These are phyloP conservation scores for Theristicus caerulescens DNA, from an alignment of 2,113 vertebrate species.

Conservation along the genomic window DNA sequence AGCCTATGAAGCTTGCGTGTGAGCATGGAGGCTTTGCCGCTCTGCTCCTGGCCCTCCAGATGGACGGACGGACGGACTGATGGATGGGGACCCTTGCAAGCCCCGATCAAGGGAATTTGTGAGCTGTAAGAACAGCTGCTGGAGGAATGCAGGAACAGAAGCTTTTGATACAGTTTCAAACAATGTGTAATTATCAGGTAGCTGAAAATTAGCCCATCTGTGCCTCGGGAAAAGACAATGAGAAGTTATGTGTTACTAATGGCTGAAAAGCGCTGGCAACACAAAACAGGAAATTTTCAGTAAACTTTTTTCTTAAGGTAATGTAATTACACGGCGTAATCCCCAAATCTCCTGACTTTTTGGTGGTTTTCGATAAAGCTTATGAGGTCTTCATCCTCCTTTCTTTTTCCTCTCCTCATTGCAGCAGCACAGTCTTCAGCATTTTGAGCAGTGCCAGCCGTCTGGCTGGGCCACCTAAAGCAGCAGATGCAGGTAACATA, in stretches of 20 bases:
- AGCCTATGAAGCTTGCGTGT: background rate
- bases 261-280: constrained; percentile 62
- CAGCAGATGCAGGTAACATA: constrained; percentile 21
- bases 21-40: accelerated
- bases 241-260: constrained; percentile 62
- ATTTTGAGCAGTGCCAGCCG: background rate
- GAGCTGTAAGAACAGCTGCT: background rate
- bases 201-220: constrained; percentile 65
- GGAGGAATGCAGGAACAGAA: constrained; percentile 3
- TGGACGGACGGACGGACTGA: background rate
- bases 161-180: constrained; percentile 64
- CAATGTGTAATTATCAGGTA: constrained; percentile 67
- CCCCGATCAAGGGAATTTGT: background rate
- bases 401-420: background rate
- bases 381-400: background rate
- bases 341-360: constrained; percentile 56
- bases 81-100: background rate
- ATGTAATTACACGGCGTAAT: constrained; percentile 43
- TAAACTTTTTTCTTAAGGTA: constrained; percentile 32
- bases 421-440: background rate
- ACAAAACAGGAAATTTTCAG: constrained; percentile 50
- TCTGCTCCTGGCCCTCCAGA: accelerated
- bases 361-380: constrained; percentile 7
- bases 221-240: constrained; percentile 51
- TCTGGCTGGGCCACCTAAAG: background rate